Conservation (phyloP, 1,140 invertebrate genomes). For the Lucilia cuprina region DNA sequence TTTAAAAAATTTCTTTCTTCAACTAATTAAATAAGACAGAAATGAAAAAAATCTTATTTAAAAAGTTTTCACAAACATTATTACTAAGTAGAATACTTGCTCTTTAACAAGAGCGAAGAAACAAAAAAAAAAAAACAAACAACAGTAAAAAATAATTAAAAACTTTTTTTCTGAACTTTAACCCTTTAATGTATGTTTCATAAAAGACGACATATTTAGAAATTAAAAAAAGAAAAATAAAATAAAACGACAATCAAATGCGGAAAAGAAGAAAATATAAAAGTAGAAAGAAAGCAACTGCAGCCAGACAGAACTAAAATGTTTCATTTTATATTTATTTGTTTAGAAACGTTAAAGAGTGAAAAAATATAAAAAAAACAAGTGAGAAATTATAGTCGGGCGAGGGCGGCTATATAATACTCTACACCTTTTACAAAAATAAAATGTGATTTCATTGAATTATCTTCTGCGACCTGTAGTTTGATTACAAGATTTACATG, state of each 20-base stretch:
- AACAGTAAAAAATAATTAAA: constrained; percentile 7
- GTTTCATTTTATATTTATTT: not conserved
- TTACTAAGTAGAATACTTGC: not conserved
- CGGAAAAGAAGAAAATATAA: not conserved
- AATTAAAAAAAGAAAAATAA: not conserved
- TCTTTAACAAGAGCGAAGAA: not conserved
- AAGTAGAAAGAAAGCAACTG: not conserved
- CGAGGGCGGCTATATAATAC: too few species aligned
- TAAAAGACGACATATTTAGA: constrained; percentile 6
- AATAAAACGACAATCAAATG: not conserved
- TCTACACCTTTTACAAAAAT: too few species aligned
- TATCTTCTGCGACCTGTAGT: too few species aligned
- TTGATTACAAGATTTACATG: too few species aligned
- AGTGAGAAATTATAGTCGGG: too few species aligned
- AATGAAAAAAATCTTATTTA: not conserved
- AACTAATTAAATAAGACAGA: not conserved
- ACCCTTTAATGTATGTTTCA: constrained; percentile 30
- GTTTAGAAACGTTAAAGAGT: not conserved
- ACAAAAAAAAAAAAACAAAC: not conserved
- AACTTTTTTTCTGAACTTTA: constrained; percentile 28
- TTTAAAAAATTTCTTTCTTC: not conserved
- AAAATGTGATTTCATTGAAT: too few species aligned
- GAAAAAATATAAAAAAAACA: too few species aligned
- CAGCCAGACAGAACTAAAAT: not conserved
- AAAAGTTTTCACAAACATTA: constrained; percentile 13